Base-by-base conservation (phyloP, 2,888 invertebrate genomes). In the Arrhopalites spinosus region DNA sequence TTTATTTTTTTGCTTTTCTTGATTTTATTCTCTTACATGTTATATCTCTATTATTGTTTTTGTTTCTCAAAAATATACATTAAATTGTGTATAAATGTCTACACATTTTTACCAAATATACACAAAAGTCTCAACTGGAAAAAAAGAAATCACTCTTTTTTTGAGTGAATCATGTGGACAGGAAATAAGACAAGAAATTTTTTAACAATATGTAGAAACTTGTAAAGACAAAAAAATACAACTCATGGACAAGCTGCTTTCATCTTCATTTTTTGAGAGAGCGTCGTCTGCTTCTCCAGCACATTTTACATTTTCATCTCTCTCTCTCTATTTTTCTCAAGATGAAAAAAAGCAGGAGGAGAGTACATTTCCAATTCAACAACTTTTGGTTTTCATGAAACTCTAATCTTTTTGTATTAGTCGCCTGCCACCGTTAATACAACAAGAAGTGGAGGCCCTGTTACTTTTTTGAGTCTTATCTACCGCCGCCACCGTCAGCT, bases 401-500 rank as follows among this genome's bases (percentile, higher is more conserved):
- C 29, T 64, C 43, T 73, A 64, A 63, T 64, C 53, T 70, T 30
- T 15, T 73, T 63, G 64, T 64, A 29, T 70, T 70, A 70, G 50
- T 50, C 70, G 29, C 27, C 53, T 61, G 20, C 61, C 25, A 61
- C 61, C 61, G 27, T 61, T 61, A 36, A 36, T 36, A 36, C 11
- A 36, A 36, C 36, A 36, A 36, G 36, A n/a, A n/a, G n/a, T n/a
- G n/a, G 45, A 45, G 17, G 15, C 15, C 3, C 50, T 50, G 15
- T n/a, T 68, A 68, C 50, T 70, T 56, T 70, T 23, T 70, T 70
- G 11, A n/a, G 8, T 27, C 30, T 73, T 63, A 64, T 73, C 50
- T 73, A 1, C 70, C 74, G 76, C 76, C 64, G 68, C 73, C 73
- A 74, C 67, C 53, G 73, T 67, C 78, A 76, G 76, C 72, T 74